phyloP scores from a whole-genome alignment of 2,113 vertebrate genomes.

The Brachypodius melanocephalos region DNA sequence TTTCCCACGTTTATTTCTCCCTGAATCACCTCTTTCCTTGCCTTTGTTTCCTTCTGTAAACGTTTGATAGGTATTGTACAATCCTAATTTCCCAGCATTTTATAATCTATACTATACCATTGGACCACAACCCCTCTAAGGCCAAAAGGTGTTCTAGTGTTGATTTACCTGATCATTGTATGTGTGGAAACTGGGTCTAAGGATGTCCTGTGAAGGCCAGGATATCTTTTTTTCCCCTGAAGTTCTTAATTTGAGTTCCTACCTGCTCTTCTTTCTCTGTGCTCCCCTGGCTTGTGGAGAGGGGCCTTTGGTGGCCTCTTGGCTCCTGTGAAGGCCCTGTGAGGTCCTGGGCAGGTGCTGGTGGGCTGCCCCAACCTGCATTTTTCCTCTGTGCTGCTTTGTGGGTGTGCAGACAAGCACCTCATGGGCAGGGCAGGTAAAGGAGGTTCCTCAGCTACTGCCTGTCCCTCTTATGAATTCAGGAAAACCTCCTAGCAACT shows the following conservation, averaged over 20 bases:
- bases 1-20: neutral
- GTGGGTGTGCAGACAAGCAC: neutral
- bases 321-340: neutral
- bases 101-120: neutral
- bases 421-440: neutral
- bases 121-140: neutral
- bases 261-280: neutral
- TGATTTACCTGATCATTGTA: neutral
- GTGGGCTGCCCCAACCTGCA: neutral
- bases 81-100: neutral
- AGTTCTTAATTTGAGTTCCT: neutral
- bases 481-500: neutral
- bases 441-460: neutral
- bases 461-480: neutral
- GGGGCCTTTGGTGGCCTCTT: neutral
- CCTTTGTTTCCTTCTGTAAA: neutral
- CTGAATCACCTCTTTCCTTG: neutral
- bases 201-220: neutral
- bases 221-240: neutral
- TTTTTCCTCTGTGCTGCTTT: neutral
- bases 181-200: neutral
- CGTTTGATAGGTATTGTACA: neutral
- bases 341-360: neutral
- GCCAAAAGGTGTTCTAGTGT: neutral
- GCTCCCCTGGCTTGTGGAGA: neutral